A percentile compares a stretch with the other conserved stretches of the same genome.
These are phyloP conservation scores for Calyptomena viridis DNA, from an alignment of 2,113 vertebrate genomes.

Conservation along the genomic window DNA sequence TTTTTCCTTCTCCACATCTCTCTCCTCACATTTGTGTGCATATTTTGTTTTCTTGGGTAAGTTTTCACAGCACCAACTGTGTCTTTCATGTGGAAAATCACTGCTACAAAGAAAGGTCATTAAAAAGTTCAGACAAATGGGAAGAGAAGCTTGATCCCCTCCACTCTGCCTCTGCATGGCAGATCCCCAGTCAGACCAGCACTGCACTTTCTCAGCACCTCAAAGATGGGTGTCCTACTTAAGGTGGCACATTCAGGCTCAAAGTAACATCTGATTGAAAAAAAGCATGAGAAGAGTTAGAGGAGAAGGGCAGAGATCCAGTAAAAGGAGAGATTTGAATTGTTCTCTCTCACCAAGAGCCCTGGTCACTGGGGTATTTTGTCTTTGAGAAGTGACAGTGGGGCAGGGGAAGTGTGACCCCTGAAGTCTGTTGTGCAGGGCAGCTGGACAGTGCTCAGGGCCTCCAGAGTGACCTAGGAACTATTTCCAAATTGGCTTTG, in stretches of 20 bases:
- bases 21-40: neutral
- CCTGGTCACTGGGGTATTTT: neutral
- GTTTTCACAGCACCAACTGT: neutral
- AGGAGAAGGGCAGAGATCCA: neutral
- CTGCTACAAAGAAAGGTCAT: neutral
- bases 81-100: neutral
- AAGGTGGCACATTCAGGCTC: neutral
- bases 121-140: neutral
- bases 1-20: neutral
- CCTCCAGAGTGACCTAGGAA: neutral
- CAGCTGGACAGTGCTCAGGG: neutral
- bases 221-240: neutral
- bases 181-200: neutral
- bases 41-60: neutral
- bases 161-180: neutral
- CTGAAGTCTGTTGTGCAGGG: neutral
- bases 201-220: neutral
- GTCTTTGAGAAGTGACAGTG: neutral
- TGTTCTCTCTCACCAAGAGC: neutral
- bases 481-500: neutral
- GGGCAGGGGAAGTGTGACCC: neutral
- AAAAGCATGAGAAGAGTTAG: neutral
- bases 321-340: neutral
- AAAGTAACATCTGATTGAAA: neutral
- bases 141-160: neutral